Base-by-base conservation (phyloP, 1,140 invertebrate species). In the Saccostrea cuccullata region DNA sequence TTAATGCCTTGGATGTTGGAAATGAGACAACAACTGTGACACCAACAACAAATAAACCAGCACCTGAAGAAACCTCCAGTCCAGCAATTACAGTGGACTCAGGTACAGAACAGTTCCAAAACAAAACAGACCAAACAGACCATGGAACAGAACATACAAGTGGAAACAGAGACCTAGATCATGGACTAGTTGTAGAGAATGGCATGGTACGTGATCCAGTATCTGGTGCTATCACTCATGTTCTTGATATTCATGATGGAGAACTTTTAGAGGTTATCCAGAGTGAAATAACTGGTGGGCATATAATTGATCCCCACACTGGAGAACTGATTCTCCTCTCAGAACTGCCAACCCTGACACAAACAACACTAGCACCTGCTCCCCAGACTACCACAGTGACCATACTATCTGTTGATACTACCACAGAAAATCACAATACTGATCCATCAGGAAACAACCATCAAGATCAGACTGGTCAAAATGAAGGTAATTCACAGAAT, bases 291-390 rank as follows among this genome's bases (percentile, higher is more conserved):
- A 84, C 82, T 55, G 82, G 82, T n/a, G 82, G 82, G 13, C 82
- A 84, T 56, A 17, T 84, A 26, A 55, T 84, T 84, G 82, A 84
- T 23, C 82, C 82, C 17, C 82, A 84, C 40, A 84, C 40, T 84
- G 55, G 55, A 23, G 82, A 84, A 36, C 12, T 84, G 36, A 84
- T 84, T 36, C 70, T 77, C 26, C 26, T 77, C 5, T 77, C 70
- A 30, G 70, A 77, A 36, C 23, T 77, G 13, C 26, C 70, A n/a
- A 17, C 13, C 30, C 12, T 77, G 70, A 30, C 30, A 77, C 23
- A 36, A 36, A 30, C 23, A 30, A 77, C 70, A 77, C 6, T 4
- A 12, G 23, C 8, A 26, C 30, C 23, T 77, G 70, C 30, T 13
- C 2, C 70, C 9, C 30, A 26, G 30, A 30, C 13, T 17, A 77